phyloP scores from a whole-genome alignment of 2,888 invertebrate species.

The Elmis aenea region DNA sequence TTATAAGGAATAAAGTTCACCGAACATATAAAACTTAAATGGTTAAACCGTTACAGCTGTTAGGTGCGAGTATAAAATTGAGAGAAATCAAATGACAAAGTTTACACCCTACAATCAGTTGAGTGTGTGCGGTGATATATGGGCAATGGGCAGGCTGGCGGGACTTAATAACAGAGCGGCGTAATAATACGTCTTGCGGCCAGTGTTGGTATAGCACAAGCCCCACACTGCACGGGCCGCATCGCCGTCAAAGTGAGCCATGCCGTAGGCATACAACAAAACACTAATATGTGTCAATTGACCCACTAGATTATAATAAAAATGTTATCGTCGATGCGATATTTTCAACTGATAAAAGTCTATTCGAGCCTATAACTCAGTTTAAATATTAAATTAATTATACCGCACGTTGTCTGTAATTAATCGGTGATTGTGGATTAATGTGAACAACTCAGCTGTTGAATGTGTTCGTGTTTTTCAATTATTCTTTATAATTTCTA shows the following conservation, averaged over 20 bases:
- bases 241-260: conserved; percentile 27
- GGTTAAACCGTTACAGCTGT: conserved; percentile 23
- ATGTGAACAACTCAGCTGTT: too few species aligned
- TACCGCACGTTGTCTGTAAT: conserved; percentile 1
- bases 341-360: conserved; percentile 7
- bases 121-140: conserved; percentile 44
- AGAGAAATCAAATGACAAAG: conserved; percentile 40
- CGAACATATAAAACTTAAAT: conserved; percentile 13
- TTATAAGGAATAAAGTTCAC: conserved; percentile 8
- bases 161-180: conserved; percentile 47
- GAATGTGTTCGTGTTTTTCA: too few species aligned
- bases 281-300: conserved; percentile 42
- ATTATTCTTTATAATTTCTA: too few species aligned
- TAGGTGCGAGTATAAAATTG: conserved; percentile 24
- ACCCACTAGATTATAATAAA: conserved; percentile 17
- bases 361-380: too few species aligned
- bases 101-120: conserved; percentile 44
- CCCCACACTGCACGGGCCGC: conserved; percentile 27
- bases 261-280: conserved; percentile 26
- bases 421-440: neutral
- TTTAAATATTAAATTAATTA: conserved; percentile 11
- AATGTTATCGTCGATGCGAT: conserved; percentile 15
- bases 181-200: conserved; percentile 38
- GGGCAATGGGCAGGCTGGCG: conserved; percentile 44
- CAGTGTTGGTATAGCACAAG: conserved; percentile 22